Evolutionary conservation across 1,140 invertebrate genomes (phyloP).

Genomic region (Capitella teleta): DNA sequence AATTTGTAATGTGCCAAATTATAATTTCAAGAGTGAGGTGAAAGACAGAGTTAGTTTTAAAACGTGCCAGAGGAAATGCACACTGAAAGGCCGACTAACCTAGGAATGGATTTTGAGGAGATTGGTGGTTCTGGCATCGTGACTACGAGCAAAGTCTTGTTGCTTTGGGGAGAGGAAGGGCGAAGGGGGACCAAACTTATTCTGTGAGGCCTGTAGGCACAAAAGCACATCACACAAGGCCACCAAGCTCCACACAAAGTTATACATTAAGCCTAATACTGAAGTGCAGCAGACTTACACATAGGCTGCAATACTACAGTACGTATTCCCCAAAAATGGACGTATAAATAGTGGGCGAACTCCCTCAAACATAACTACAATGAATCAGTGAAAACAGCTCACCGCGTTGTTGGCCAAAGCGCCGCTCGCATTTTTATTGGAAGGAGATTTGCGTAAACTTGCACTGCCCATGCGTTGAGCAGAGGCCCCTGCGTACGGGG

Average conservation of each 20-base stretch:
- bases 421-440: conserved; percentile 22
- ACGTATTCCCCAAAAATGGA: too few relatives aligned
- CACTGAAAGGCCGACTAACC: background rate
- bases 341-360: too few relatives aligned
- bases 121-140: conserved; percentile 11
- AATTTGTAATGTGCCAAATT: too few relatives aligned
- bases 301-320: too few relatives aligned
- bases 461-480: conserved; percentile 33
- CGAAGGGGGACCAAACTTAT: conserved; percentile 23
- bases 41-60: background rate
- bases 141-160: conserved; percentile 23
- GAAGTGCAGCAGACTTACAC: too few relatives aligned
- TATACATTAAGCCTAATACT: too few relatives aligned
- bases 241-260: too few relatives aligned
- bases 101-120: conserved; percentile 6
- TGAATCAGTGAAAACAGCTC: conserved; percentile 13
- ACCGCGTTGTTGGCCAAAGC: conserved; percentile 26
- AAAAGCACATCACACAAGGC: too few relatives aligned
- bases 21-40: background rate
- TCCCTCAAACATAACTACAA: too few relatives aligned
- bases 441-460: too few relatives aligned
- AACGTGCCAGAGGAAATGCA: too few relatives aligned
- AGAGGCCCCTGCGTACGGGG: conserved; percentile 28
- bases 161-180: conserved; percentile 29
- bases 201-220: too few relatives aligned